phyloP scores from a whole-genome alignment of 2,113 vertebrate species.

The Phocoena phocoena region DNA sequence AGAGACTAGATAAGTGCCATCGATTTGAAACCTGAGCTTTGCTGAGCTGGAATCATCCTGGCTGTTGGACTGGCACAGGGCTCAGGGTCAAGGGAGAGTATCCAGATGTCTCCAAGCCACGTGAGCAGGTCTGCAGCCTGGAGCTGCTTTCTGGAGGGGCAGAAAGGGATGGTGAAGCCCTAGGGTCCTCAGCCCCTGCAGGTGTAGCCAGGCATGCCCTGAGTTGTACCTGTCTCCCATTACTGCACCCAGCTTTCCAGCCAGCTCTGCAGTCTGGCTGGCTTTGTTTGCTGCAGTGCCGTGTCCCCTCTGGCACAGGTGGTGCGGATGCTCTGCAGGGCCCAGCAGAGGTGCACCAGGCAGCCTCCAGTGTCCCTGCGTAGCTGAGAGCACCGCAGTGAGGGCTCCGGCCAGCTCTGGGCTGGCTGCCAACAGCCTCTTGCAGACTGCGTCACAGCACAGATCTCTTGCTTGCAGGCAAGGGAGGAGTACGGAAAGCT shows the following conservation, averaged over 20 bases:
- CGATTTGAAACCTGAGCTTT: not conserved
- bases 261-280: not conserved
- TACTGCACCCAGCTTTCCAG: not conserved
- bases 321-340: not conserved
- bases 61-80: not conserved
- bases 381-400: slow-evolving; percentile 45
- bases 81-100: not conserved
- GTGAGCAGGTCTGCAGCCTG: not conserved
- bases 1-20: not conserved
- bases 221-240: not conserved
- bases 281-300: slow-evolving; percentile 41
- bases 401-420: slow-evolving; percentile 43
- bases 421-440: slow-evolving; percentile 63
- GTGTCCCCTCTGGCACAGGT: not conserved
- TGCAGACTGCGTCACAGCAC: slow-evolving; percentile 43
- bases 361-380: not conserved
- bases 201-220: not conserved
- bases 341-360: not conserved
- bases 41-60: not conserved
- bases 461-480: slow-evolving; percentile 35
- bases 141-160: not conserved
- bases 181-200: not conserved
- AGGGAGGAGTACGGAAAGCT: not conserved
- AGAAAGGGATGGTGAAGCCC: not conserved
- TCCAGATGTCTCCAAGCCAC: not conserved